phyloP scores from a whole-genome alignment of 2,113 vertebrate species.

The Cochlearius cochlearius region DNA sequence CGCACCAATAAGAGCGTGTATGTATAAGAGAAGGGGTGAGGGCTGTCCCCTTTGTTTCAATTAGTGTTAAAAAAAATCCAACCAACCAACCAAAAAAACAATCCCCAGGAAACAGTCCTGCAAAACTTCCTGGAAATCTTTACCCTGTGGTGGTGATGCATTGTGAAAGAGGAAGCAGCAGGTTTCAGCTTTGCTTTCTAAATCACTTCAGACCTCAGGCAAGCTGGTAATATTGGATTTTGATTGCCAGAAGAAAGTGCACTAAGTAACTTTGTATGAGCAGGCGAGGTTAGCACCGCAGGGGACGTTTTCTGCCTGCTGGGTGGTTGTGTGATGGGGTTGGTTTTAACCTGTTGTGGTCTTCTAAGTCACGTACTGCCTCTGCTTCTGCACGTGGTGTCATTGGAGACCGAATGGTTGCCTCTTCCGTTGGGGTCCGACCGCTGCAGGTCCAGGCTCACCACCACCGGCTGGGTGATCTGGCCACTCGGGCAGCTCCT shows the following conservation, averaged over 20 bases:
- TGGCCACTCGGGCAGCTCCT: fast-evolving
- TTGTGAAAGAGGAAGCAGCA: neutral
- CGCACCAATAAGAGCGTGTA: neutral
- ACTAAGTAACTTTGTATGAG: neutral
- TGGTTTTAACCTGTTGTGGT: neutral
- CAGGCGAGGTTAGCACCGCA: neutral
- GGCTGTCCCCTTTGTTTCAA: neutral
- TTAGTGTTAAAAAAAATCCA: neutral
- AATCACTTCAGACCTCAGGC: neutral
- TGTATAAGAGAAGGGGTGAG: neutral
- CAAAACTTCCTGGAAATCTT: neutral
- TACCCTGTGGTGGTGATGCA: neutral
- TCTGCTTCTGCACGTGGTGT: neutral
- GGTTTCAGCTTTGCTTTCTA: neutral
- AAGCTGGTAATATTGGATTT: neutral
- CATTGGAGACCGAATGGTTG: fast-evolving
- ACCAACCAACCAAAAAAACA: neutral
- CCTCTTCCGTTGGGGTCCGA: neutral
- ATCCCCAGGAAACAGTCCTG: neutral
- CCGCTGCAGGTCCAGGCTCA: fast-evolving
- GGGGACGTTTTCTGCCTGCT: neutral
- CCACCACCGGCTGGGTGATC: neutral
- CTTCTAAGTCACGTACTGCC: neutral
- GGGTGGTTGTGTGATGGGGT: neutral
- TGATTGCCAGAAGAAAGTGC: neutral